Percentiles rank a stretch among this genome's conserved stretches.
These are phyloP conservation scores for Echeneis naucrates DNA, from an alignment of 2,797 vertebrate species.

Conservation along the genomic window DNA sequence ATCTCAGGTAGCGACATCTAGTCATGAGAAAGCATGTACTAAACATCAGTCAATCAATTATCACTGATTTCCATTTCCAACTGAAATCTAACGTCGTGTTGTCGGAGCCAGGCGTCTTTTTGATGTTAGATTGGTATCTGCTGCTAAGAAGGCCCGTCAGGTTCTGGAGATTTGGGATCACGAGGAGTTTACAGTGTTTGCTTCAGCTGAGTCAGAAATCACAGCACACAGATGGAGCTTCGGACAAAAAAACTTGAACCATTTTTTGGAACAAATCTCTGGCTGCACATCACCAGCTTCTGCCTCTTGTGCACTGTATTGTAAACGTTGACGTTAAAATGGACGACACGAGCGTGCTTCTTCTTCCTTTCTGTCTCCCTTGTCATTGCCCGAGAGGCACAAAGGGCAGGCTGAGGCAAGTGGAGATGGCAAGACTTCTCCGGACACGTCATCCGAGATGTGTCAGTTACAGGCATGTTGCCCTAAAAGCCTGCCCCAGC, in stretches of 20 bases:
- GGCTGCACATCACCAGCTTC: not conserved
- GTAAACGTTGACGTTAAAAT: conserved; percentile 69
- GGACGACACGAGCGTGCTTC: conserved; percentile 44
- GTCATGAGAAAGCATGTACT: no score
- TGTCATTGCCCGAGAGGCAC: conserved; percentile 50
- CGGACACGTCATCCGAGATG: conserved; percentile 70
- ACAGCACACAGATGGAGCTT: no score
- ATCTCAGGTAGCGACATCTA: no score
- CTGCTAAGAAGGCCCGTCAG: no score
- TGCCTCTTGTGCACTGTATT: conserved; percentile 56
- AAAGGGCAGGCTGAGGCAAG: conserved; percentile 67
- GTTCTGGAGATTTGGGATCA: not conserved
- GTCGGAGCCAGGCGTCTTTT: no score
- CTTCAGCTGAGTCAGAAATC: not conserved
- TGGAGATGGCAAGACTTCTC: conserved; percentile 44
- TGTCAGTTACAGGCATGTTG: conserved; percentile 62
- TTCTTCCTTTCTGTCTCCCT: conserved; percentile 33
- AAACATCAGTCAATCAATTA: no score
- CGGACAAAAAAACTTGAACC: not conserved
- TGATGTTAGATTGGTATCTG: no score
- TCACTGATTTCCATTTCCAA: no score
- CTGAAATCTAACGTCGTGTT: no score
- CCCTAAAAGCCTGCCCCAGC: conserved; percentile 56
- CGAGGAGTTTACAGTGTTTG: not conserved
- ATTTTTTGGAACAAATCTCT: not conserved